A percentile compares a stretch with the other conserved stretches of the same genome.
Evolutionary conservation across 2,888 invertebrate species (phyloP).

Genomic region (Hyalella azteca): DNA sequence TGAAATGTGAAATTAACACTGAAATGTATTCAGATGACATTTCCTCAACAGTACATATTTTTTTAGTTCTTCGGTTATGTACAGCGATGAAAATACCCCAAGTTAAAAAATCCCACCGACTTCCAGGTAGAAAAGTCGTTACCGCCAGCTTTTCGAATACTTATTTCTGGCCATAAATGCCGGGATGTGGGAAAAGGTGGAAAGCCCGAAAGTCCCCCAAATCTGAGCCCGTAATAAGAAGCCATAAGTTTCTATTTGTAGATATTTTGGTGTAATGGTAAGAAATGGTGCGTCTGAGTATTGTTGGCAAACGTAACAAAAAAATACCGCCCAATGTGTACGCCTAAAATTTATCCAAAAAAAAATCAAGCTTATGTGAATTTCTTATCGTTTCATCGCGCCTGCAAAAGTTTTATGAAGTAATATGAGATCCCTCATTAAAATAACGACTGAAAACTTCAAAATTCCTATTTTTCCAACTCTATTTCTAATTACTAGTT

Average conservation of each 20-base stretch:
- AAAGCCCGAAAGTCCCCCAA: constrained; percentile 3
- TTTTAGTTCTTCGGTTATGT: too few relatives aligned
- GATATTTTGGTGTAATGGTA: constrained; percentile 35
- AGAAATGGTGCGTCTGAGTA: constrained; percentile 26
- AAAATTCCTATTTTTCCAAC: too few relatives aligned
- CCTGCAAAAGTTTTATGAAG: too few relatives aligned
- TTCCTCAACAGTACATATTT: too few relatives aligned
- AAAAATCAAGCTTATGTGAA: background rate
- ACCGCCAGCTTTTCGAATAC: background rate
- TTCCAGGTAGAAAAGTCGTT: background rate
- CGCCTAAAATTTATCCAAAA: background rate
- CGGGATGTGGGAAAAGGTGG: background rate
- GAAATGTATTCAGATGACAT: too few relatives aligned
- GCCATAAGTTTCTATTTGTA: constrained; percentile 32
- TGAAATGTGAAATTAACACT: too few relatives aligned
- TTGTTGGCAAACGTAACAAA: background rate
- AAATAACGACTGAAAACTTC: too few relatives aligned
- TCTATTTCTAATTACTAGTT: too few relatives aligned
- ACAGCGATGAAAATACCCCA: background rate
- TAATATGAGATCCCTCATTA: too few relatives aligned
- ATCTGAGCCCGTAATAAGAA: constrained; percentile 21
- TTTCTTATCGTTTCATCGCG: too few relatives aligned
- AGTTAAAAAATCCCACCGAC: background rate
- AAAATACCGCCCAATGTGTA: background rate
- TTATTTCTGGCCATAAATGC: background rate